Percentiles rank a stretch among this genome's conserved stretches.
These are phyloP conservation scores for Gallinago undulata DNA, from an alignment of 2,113 vertebrate genomes.

Conservation along the genomic window DNA sequence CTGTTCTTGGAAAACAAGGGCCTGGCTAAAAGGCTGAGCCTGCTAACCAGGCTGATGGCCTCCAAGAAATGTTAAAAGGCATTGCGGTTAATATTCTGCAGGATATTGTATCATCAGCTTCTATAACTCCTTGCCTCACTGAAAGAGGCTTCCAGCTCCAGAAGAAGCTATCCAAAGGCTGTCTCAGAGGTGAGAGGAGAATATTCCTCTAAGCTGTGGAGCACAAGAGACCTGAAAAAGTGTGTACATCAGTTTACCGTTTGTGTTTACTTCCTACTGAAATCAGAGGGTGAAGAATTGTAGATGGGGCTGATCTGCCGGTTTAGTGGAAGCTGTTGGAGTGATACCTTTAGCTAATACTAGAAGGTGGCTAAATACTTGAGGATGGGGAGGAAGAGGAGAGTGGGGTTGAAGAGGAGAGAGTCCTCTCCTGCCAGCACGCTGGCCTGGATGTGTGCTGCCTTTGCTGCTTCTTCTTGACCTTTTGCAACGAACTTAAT, in stretches of 20 bases:
- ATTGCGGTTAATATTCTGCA: neutral
- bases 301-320: neutral
- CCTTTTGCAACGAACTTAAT: neutral
- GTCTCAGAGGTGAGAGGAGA: neutral
- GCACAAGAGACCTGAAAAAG: neutral
- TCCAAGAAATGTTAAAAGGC: neutral
- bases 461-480: neutral
- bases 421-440: neutral
- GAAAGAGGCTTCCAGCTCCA: neutral
- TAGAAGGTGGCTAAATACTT: neutral
- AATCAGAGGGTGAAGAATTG: neutral
- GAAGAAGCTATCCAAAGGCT: neutral
- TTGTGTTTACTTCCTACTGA: neutral
- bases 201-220: neutral
- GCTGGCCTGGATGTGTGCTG: neutral
- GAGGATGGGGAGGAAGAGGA: neutral
- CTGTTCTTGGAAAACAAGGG: constrained; percentile 52
- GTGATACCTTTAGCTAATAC: neutral
- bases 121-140: neutral
- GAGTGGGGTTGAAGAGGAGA: neutral
- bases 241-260: accelerated
- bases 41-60: neutral
- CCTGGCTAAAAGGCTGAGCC: neutral
- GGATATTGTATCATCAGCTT: neutral
- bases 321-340: neutral